Evolutionary conservation across 2,888 invertebrate species (phyloP).

Genomic region (Lasioglossum leucozonium): DNA sequence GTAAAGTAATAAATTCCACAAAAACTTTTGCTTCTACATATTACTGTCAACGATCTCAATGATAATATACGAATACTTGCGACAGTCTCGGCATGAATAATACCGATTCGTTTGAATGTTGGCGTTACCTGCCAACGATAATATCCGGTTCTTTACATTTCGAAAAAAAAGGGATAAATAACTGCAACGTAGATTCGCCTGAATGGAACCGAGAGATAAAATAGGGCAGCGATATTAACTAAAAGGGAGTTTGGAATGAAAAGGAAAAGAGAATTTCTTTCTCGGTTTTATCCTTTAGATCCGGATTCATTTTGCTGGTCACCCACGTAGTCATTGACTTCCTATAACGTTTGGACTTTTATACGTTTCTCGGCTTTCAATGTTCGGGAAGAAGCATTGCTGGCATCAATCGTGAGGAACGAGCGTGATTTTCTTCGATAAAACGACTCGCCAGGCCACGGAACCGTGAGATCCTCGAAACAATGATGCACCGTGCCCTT

Average conservation of each 20-base stretch:
- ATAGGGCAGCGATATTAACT: constrained; percentile 19
- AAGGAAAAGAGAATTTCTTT: constrained; percentile 39
- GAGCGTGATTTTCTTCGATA: constrained; percentile 60
- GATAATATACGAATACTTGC: background rate
- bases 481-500: constrained; percentile 60
- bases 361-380: constrained; percentile 66
- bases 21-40: background rate
- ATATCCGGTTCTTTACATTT: background rate
- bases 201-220: constrained; percentile 21
- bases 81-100: background rate
- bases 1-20: no score
- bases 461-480: constrained; percentile 57
- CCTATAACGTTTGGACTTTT: constrained; percentile 64
- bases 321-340: constrained; percentile 54
- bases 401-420: constrained; percentile 65
- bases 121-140: background rate
- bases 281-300: constrained; percentile 62
- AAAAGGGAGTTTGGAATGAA: constrained; percentile 36
- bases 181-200: constrained; percentile 6
- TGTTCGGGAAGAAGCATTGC: constrained; percentile 62
- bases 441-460: constrained; percentile 53
- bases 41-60: background rate
- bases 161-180: background rate
- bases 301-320: constrained; percentile 66
- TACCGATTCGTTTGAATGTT: background rate